These are phyloP conservation scores for Lasiurus borealis DNA, from an alignment of 2,113 vertebrate species.

Conservation along the genomic window DNA sequence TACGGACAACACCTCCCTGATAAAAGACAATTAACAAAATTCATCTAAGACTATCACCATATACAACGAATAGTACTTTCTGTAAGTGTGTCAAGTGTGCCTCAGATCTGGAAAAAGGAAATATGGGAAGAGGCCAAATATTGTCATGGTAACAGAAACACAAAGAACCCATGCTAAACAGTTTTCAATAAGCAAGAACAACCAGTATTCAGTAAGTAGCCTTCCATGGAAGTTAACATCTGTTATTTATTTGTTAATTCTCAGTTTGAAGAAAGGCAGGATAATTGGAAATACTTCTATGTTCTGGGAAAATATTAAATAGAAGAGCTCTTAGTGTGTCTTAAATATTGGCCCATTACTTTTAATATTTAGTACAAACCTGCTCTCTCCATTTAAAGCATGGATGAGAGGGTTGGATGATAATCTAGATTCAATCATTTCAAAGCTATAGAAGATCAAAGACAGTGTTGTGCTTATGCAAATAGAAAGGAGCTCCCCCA, in stretches of 20 bases:
- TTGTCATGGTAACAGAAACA: constrained; percentile 87
- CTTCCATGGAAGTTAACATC: constrained; percentile 87
- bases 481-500: constrained; percentile 8
- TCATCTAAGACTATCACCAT: background rate
- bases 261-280: constrained; percentile 85
- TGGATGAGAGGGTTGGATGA: constrained; percentile 72
- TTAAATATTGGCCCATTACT: constrained; percentile 82
- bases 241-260: constrained; percentile 89
- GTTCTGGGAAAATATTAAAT: constrained; percentile 87
- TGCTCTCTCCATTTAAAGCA: constrained; percentile 84
- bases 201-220: constrained; percentile 84
- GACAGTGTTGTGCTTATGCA: constrained; percentile 38
- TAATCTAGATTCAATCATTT: constrained; percentile 78
- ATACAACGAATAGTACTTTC: constrained; percentile 74
- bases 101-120: constrained; percentile 77
- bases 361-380: constrained; percentile 79
- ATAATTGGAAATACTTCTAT: constrained; percentile 86
- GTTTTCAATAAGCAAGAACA: constrained; percentile 86
- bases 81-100: constrained; percentile 82
- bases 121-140: constrained; percentile 84
- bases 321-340: constrained; percentile 82
- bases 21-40: background rate
- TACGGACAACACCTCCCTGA: background rate
- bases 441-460: constrained; percentile 83
- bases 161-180: constrained; percentile 83